Evolutionary conservation across 2,113 vertebrate species (phyloP).

Genomic region (Phalacrocorax pelagicus): DNA sequence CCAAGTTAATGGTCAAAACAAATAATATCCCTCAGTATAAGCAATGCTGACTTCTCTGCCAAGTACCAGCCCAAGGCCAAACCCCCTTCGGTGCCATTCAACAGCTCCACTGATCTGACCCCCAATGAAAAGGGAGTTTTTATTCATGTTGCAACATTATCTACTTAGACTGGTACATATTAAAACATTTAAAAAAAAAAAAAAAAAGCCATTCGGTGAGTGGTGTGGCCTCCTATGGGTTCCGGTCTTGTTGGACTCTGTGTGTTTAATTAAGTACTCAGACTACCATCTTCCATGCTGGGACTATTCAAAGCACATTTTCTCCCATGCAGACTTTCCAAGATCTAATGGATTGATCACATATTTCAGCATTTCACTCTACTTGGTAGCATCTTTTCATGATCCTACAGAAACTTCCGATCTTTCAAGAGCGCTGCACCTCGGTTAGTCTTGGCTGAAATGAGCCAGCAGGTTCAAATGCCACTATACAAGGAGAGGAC

Average conservation of each 20-base stretch:
- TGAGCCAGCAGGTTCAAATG: neutral
- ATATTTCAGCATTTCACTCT: neutral
- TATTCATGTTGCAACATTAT: neutral
- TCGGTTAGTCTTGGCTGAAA: neutral
- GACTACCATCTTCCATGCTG: neutral
- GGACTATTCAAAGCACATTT: neutral
- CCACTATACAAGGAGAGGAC: neutral
- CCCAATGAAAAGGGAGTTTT: neutral
- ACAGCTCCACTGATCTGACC: neutral
- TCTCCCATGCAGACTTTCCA: neutral
- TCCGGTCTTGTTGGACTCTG: neutral
- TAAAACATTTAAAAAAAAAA: neutral
- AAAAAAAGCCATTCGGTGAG: neutral
- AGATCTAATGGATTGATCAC: neutral
- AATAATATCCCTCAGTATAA: neutral
- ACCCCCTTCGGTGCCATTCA: neutral
- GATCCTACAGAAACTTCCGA: neutral
- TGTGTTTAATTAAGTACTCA: neutral
- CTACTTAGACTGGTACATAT: neutral
- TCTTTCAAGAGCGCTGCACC: neutral
- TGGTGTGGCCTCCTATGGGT: fast-evolving
- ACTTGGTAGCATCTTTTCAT: neutral
- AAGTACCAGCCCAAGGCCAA: neutral
- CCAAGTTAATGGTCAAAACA: neutral
- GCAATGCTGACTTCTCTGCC: neutral